These are phyloP conservation scores for Burhinus bistriatus DNA, from an alignment of 2,113 vertebrate genomes.

Conservation along the genomic window DNA sequence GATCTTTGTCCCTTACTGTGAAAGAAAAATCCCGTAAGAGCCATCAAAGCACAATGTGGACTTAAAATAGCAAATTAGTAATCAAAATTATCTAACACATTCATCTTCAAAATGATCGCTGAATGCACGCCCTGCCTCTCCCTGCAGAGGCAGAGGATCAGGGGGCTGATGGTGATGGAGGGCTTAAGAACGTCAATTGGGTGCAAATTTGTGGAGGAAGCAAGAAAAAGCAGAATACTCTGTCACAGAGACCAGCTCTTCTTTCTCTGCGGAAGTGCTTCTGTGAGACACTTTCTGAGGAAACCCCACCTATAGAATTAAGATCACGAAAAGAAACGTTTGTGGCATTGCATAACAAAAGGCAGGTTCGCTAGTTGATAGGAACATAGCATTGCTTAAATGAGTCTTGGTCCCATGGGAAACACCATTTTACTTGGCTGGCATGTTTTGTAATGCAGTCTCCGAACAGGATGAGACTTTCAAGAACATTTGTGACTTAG, in stretches of 20 bases:
- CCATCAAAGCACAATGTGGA: conserved; percentile 65
- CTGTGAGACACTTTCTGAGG: not conserved
- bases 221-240: not conserved
- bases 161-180: not conserved
- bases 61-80: conserved; percentile 76
- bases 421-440: not conserved
- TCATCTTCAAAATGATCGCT: conserved; percentile 55
- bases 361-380: not conserved
- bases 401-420: not conserved
- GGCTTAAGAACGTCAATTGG: not conserved
- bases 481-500: not conserved
- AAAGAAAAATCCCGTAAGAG: conserved; percentile 60
- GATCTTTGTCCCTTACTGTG: conserved; percentile 51
- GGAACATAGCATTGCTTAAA: not conserved
- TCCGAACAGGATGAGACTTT: not conserved
- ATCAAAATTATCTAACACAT: conserved; percentile 63
- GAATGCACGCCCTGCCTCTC: conserved; percentile 3
- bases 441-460: not conserved
- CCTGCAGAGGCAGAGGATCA: not conserved
- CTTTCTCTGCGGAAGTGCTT: not conserved
- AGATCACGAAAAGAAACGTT: not conserved
- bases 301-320: not conserved
- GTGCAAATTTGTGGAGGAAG: conserved; percentile 19
- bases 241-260: not conserved
- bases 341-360: not conserved